Base-by-base conservation (phyloP, 1,140 invertebrate species). In the Drosophila persimilis region DNA sequence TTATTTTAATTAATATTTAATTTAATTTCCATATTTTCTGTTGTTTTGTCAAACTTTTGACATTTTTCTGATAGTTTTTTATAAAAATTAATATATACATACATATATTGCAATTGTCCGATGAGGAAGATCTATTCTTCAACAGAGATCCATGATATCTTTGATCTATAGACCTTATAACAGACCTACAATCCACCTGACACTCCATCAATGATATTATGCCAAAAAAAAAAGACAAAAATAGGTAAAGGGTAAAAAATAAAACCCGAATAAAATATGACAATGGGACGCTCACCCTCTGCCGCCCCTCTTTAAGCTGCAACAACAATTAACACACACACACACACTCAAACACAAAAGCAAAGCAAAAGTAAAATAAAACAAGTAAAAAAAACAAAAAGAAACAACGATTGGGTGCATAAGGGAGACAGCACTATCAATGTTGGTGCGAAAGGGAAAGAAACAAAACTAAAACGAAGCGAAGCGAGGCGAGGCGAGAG, bases 341-440 rank as follows among this genome's bases (percentile, higher is more conserved):
- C 15, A 15, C 15, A 15, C 58, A 56, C 17, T 6, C 24, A 53
- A 31, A 44, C 24, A 51, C 17, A 24, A 67, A 69, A 20, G 44
- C 44, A 35, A 41, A 11, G 35, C 17, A 13, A 45, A 70, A 70
- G 3, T 11, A 64, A 47, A 13, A 35, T 1, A 61, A 57, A 58
- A 59, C 51, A 44, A 35, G 35, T 26, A 47, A 35, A 45, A 45
- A 70, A 45, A 70, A 73, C 64, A 58, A 39, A 55, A 41, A 13
- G 35, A 72, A 69, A 59, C 64, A 80, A 77, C 77, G 17, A 86
- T 85, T 81, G 80, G 81, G 65, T 41, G 73, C 47, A 39, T 9
- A 57, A 85, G 56, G 46, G 80, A 85, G 80, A 85, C 7, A 57
- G 69, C 77, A 65, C 29, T 53, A 76, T 29, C 63, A 50, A 53